Conservation (phyloP, 2,797 vertebrate genomes). For the Tapirus indicus region DNA sequence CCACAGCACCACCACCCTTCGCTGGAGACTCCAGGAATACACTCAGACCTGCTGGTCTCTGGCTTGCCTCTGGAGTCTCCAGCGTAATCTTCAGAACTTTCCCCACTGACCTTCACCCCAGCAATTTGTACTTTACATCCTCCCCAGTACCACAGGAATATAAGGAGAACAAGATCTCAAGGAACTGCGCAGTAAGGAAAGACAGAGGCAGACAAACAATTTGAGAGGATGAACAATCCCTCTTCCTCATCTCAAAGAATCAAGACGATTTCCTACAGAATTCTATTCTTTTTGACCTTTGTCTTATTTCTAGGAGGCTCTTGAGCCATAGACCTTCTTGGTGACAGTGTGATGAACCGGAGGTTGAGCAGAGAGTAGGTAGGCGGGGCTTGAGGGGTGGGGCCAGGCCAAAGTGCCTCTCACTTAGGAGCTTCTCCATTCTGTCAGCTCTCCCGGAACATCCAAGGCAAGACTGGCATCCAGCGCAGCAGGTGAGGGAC, state of each 20-base stretch:
- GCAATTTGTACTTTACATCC: not conserved
- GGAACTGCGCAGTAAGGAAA: not conserved
- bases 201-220: not conserved
- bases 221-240: not conserved
- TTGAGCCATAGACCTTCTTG: not conserved
- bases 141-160: not conserved
- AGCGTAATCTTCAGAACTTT: not conserved
- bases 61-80: not conserved
- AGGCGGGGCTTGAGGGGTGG: constrained; percentile 76
- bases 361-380: constrained; percentile 55
- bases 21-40: not conserved
- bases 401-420: constrained; percentile 64
- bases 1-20: not conserved
- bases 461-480: constrained; percentile 62
- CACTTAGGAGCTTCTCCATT: constrained; percentile 75
- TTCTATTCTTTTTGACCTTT: constrained; percentile 35
- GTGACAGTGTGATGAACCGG: constrained; percentile 49
- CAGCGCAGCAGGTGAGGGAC: constrained; percentile 66
- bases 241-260: not conserved
- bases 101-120: not conserved
- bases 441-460: constrained; percentile 60
- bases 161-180: not conserved
- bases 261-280: not conserved
- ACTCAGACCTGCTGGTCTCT: not conserved
- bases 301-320: constrained; percentile 1